Conservation (phyloP, 2,113 vertebrate genomes). For the Calypte anna region DNA sequence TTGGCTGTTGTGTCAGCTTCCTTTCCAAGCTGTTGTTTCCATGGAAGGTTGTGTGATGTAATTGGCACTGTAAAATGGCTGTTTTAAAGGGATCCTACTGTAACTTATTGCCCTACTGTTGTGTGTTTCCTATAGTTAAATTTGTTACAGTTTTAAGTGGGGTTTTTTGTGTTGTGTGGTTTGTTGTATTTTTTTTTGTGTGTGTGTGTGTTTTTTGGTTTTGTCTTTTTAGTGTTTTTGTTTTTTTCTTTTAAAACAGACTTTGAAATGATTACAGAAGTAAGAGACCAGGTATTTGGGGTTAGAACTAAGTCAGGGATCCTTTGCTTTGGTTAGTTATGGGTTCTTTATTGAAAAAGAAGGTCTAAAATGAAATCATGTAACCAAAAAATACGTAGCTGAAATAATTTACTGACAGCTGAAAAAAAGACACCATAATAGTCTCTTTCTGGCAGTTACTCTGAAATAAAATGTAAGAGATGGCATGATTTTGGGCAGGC, state of each 20-base stretch:
- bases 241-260: neutral
- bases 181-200: no score
- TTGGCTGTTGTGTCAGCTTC: neutral
- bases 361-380: neutral
- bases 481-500: neutral
- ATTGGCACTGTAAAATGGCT: neutral
- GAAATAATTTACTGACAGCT: neutral
- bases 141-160: neutral
- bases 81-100: neutral
- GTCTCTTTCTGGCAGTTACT: neutral
- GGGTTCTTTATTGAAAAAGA: neutral
- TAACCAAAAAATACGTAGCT: fast-evolving
- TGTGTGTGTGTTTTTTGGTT: no score
- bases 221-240: no score
- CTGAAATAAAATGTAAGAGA: neutral
- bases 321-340: neutral
- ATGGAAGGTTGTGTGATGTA: neutral
- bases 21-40: neutral
- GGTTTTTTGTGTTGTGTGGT: no score
- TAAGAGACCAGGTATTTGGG: neutral
- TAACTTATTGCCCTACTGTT: neutral
- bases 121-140: neutral
- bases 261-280: neutral
- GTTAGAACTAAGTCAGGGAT: neutral
- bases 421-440: neutral